Evolutionary conservation across 2,888 invertebrate species (phyloP), one percentile per base, ranked within the genome.

Genomic region (Lasioglossum pauxillum): DNA sequence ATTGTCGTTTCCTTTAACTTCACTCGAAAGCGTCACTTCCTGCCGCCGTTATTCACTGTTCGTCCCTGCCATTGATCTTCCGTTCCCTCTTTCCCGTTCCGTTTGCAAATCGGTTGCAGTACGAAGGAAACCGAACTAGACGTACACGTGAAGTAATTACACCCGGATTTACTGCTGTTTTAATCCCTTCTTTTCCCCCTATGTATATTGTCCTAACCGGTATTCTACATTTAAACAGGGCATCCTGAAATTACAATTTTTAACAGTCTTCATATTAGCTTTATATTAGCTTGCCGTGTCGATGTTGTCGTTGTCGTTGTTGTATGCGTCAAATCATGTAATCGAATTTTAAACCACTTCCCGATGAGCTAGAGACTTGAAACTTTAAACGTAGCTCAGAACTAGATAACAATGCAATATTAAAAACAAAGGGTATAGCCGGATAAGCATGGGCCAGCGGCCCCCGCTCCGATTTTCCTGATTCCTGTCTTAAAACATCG

Each of bases 41-140:
- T 86, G 85, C 81, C 80, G 78, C 85, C 82, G 80, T 86, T 84
- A 89, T 83, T 83, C 80, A 77, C 75, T 19, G 60, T 78, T 75
- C 78, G 71, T 72, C 16, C 69, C 38, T 71, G 35, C 79, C 82
- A 60, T 84, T 57, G 57, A 75, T 78, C 73, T 76, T 73, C 79
- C 84, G 67, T 74, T 80, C 79, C 78, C 23, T 71, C 78, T 49
- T 53, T 72, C 74, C 77, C 69, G 75, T 81, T 84, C 76, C 79
- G 64, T 82, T 85, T 88, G 89, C 88, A 91, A 92, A 91, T 92
- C 91, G 90, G 89, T 89, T 80, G 87, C 78, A 92, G 90, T 91
- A 88, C 89, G 90, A 91, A 79, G 83, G 89, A 90, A 92, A 93
- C 92, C 91, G 88, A 93, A 93, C 92, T 91, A 92, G 90, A 92